Evolutionary conservation across 2,888 invertebrate genomes (phyloP), one percentile per base, ranked within the genome.

Genomic region (Cephus spinipes): DNA sequence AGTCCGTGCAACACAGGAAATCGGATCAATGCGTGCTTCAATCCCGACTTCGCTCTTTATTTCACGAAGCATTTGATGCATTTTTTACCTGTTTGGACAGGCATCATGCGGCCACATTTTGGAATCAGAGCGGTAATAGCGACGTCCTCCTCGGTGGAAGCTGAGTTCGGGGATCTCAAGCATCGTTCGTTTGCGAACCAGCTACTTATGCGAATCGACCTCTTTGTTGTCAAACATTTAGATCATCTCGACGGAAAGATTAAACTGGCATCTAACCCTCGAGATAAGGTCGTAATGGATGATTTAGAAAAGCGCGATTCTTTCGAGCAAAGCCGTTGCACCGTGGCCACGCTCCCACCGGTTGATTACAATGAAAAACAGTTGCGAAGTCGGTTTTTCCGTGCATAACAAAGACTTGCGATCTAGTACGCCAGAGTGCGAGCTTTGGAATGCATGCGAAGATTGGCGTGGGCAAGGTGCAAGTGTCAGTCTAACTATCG

Each of bases 71-170:
- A 81, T 30, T 77, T 82, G 23, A 30, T 83, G 3, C 79, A 79
- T 11, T 77, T 74, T 73, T n/a, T 84, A 6, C 81, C 80, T 15
- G 75, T 84, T 32, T 83, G 80, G 81, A 83, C 81, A 0, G 77
- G 79, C 30, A 76, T 83, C 31, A 83, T 82, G 83, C 79, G 80
- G 68, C 73, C 1, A 32, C 68, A 80, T 80, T 83, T 84, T 40
- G 74, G 34, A 15, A 71, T 32, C 35, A 74, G 80, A 35, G 31
- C 55, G 33, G 71, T 11, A 12, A 79, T 83, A 34, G 81, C 82
- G 12, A 82, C 82, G 32, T 81, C 83, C 36, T 81, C 82, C 32
- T 81, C 82, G 12, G 82, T 83, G 15, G 83, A 83, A 68, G 69
- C 81, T 6, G 80, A 82, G 32, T 82, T 84, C 76, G 40, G 23